phyloP scores from a whole-genome alignment of 2,797 vertebrate genomes.

The Gymnothorax javanicus region DNA sequence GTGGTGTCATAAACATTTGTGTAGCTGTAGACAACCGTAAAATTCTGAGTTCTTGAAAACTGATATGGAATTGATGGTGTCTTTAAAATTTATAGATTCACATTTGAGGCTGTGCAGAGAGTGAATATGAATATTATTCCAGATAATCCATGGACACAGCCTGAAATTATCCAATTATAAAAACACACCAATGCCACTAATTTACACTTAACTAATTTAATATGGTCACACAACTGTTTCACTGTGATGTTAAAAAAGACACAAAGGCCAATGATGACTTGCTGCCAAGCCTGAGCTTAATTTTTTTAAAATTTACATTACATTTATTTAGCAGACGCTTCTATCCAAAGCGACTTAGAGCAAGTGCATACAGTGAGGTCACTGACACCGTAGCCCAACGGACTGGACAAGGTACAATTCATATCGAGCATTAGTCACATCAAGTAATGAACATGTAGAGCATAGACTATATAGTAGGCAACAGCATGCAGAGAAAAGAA shows the following conservation, averaged over 20 bases:
- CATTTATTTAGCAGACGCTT: too few relatives aligned
- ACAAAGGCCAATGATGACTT: background rate
- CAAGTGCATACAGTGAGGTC: too few relatives aligned
- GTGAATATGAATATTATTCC: background rate
- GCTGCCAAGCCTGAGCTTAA: background rate
- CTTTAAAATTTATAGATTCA: background rate
- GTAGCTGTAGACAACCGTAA: background rate
- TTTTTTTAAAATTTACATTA: too few relatives aligned
- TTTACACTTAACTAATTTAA: background rate
- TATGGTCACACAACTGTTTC: background rate
- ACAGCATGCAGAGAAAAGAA: too few relatives aligned
- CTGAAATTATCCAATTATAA: background rate
- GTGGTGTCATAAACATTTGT: background rate
- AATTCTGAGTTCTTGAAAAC: background rate
- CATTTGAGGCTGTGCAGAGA: background rate
- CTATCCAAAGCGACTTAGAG: too few relatives aligned
- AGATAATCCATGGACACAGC: background rate
- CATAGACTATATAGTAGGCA: too few relatives aligned
- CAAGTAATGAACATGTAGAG: too few relatives aligned
- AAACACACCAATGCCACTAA: background rate
- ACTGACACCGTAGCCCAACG: too few relatives aligned
- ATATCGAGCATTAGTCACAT: too few relatives aligned
- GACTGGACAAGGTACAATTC: too few relatives aligned
- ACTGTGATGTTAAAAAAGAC: background rate
- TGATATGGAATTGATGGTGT: background rate